Evolutionary conservation across 1,140 invertebrate genomes (phyloP).

Genomic region (Drosophila arawakana): DNA sequence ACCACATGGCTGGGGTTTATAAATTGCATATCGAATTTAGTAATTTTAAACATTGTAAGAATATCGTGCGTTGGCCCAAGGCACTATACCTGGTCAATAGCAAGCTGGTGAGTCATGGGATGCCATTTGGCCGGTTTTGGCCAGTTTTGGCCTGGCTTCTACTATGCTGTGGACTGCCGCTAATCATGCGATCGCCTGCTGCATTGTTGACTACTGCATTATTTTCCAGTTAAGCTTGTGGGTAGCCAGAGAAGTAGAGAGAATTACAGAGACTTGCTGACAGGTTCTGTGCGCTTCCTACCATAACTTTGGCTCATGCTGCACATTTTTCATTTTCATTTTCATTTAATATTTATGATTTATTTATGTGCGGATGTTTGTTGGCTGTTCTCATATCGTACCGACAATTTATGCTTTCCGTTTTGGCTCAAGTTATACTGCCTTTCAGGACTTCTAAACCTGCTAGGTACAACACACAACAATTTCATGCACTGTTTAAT

Average conservation of each 20-base stretch:
- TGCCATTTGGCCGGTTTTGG: constrained; percentile 2
- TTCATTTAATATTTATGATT: constrained; percentile 83
- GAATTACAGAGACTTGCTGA: constrained; percentile 53
- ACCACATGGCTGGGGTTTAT: constrained; percentile 44
- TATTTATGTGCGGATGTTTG: constrained; percentile 81
- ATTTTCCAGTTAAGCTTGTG: constrained; percentile 16
- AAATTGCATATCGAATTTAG: constrained; percentile 82
- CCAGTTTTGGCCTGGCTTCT: constrained; percentile 1
- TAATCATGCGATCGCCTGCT: constrained; percentile 76
- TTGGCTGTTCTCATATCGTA: constrained; percentile 79
- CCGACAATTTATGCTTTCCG: constrained; percentile 78
- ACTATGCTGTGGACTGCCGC: constrained; percentile 56
- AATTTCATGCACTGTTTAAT: constrained; percentile 74
- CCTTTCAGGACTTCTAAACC: constrained; percentile 43
- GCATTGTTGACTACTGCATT: constrained; percentile 70
- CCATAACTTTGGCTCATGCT: constrained; percentile 36
- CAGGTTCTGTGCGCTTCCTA: constrained; percentile 77
- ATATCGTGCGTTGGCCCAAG: constrained; percentile 67
- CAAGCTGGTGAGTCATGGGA: constrained; percentile 33
- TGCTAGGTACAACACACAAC: constrained; percentile 60
- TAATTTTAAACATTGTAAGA: constrained; percentile 72
- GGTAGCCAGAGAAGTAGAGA: background rate
- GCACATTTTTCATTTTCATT: constrained; percentile 77
- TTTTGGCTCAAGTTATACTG: constrained; percentile 60
- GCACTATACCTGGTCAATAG: constrained; percentile 1